Evolutionary conservation across 2,888 invertebrate species (phyloP).

Genomic region (Spilosoma lubricipeda): DNA sequence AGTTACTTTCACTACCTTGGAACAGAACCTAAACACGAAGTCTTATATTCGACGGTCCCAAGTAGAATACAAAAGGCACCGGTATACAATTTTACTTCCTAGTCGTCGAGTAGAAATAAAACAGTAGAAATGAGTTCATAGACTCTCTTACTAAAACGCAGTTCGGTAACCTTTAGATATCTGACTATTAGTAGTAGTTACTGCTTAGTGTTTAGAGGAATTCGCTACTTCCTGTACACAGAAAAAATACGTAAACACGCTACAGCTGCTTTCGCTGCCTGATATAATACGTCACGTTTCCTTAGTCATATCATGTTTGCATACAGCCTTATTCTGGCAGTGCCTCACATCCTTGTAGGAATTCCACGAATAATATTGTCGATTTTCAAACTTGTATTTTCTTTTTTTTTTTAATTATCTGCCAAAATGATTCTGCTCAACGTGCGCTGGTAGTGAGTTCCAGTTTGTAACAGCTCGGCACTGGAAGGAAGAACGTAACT

Average conservation of each 20-base stretch:
- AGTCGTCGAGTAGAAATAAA: not conserved
- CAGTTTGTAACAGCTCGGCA: too few species aligned
- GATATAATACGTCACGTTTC: not conserved
- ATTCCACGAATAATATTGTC: not conserved
- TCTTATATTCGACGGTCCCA: too few species aligned
- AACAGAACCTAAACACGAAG: not conserved
- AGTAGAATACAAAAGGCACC: not conserved
- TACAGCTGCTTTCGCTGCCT: not conserved
- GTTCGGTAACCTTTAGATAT: not conserved
- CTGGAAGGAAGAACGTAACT: too few species aligned
- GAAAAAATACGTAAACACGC: too few species aligned
- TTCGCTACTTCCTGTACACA: not conserved
- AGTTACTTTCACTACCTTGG: not conserved
- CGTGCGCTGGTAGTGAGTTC: too few species aligned
- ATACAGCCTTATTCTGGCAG: not conserved
- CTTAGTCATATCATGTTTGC: not conserved
- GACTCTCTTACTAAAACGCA: not conserved
- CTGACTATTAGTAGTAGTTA: not conserved
- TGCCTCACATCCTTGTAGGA: not conserved
- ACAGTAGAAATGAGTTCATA: not conserved
- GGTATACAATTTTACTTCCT: not conserved
- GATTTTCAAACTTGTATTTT: too few species aligned
- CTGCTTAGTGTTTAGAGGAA: too few species aligned
- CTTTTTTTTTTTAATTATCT: too few species aligned
- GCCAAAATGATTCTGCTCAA: too few species aligned